phyloP scores from a whole-genome alignment of 2,888 invertebrate genomes.

The Encarsia formosa region DNA sequence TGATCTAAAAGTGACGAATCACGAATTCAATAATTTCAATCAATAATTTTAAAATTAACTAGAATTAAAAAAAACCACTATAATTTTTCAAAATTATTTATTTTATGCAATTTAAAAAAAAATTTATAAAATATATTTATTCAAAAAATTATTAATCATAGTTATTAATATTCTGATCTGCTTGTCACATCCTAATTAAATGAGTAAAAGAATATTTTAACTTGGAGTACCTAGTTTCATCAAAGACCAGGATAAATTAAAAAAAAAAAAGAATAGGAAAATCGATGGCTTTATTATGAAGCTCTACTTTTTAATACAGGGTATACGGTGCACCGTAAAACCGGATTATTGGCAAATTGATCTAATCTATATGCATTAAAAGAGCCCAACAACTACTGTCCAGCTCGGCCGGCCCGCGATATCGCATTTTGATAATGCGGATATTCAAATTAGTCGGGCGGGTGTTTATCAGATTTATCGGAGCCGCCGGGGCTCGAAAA shows the following conservation, averaged over 20 bases:
- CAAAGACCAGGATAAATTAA: background rate
- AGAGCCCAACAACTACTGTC: slow-evolving; percentile 43
- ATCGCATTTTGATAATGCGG: slow-evolving; percentile 49
- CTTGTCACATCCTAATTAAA: no score
- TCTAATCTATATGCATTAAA: slow-evolving; percentile 50
- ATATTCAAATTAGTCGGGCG: slow-evolving; percentile 44
- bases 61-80: no score
- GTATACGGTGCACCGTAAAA: slow-evolving; percentile 31
- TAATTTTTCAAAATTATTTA: no score
- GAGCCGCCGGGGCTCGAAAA: slow-evolving; percentile 6
- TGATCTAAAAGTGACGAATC: no score
- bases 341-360: slow-evolving; percentile 49
- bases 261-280: background rate
- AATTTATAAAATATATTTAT: no score
- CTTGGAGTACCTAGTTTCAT: no score
- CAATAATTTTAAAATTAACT: no score
- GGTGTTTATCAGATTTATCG: slow-evolving; percentile 46
- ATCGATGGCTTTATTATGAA: background rate
- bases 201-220: no score
- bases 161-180: no score
- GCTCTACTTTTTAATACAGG: slow-evolving; percentile 4
- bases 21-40: no score
- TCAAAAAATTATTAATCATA: no score
- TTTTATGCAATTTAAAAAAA: no score
- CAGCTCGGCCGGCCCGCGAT: slow-evolving; percentile 39